Evolutionary conservation across 2,888 invertebrate species (phyloP).

Genomic region (Ophioninae sp.): DNA sequence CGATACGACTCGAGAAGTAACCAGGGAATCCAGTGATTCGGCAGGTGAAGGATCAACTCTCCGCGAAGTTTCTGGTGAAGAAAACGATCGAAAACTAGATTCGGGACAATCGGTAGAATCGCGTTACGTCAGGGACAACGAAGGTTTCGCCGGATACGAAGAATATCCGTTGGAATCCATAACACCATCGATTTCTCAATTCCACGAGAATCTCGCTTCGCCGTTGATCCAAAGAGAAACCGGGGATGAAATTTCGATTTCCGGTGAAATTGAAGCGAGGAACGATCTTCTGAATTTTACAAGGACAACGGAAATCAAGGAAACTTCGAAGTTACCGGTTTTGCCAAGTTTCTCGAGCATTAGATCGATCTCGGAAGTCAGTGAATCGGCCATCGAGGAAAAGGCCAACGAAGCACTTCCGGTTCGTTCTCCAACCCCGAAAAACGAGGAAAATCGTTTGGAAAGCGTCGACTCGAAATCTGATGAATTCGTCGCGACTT

Average conservation of each 20-base stretch:
- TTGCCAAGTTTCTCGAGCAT: constrained; percentile 43
- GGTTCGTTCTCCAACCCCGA: neutral
- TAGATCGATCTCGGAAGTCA: constrained; percentile 7
- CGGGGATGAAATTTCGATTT: constrained; percentile 1
- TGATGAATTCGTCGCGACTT: constrained; percentile 38
- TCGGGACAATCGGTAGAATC: neutral
- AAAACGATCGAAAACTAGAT: neutral
- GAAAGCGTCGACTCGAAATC: constrained; percentile 4
- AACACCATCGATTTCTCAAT: constrained; percentile 11
- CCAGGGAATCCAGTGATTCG: neutral
- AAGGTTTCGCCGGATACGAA: constrained; percentile 23
- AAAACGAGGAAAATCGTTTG: neutral
- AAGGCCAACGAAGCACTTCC: neutral
- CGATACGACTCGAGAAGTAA: constrained; percentile 25
- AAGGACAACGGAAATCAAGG: neutral
- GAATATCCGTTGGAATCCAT: constrained; percentile 22
- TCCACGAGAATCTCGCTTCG: constrained; percentile 17
- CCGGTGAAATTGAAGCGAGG: constrained; percentile 1
- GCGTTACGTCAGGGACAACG: neutral
- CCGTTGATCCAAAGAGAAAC: neutral
- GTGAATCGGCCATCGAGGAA: neutral
- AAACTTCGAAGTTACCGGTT: neutral
- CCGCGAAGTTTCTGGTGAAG: constrained; percentile 31
- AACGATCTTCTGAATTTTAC: neutral
- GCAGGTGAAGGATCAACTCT: neutral